Evolutionary conservation across 2,888 invertebrate genomes (phyloP), one percentile per base, ranked within the genome.

Genomic region (Synanthedon myopaeformis): DNA sequence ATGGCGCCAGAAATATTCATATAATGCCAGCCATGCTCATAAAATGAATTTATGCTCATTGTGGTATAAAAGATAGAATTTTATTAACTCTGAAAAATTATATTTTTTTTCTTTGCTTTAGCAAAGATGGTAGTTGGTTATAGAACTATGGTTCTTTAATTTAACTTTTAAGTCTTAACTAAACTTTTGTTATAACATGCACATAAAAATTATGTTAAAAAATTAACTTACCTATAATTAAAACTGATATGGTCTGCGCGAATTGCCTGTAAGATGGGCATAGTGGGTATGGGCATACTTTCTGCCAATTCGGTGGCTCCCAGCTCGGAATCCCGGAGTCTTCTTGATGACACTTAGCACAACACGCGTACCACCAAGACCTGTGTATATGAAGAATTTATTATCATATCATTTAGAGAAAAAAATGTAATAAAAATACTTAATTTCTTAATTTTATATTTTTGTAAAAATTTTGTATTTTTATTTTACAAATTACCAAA

Each of bases 221-320:
- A 10, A 14, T 53, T 41, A 42, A 60, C 76, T 85, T 70, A 91
- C 91, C 94, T 69, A 96, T 91, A 53, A 95, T 74, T 60, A 93
- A 85, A 53, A 95, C 88, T 53, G 93, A 91, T 58, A 94, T 58
- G 14, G 93, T 89, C 65, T 95, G 90, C n/a, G 95, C 93, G 71
- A 94, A 92, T 71, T 94, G 93, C 60, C 96, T 89, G 79, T 93
- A 95, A 0, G 94, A 92, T 23, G 95, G 95, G 69, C 96, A 96
- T 72, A 95, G 90, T 17, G 95, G 95, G 67, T 93, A 94, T 0
- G 95, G 95, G 74, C 94, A 95, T 67, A 94, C 75, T 75, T 91
- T 92, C 66, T 92, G 91, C 95, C 95, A 96, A 63, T 92, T 87
- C 0, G 91, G 89, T 13, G 95, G 95, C 73, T 94, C 93, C 95